Base-by-base conservation (phyloP, 1,140 invertebrate species). In the Drosophila azteca region DNA sequence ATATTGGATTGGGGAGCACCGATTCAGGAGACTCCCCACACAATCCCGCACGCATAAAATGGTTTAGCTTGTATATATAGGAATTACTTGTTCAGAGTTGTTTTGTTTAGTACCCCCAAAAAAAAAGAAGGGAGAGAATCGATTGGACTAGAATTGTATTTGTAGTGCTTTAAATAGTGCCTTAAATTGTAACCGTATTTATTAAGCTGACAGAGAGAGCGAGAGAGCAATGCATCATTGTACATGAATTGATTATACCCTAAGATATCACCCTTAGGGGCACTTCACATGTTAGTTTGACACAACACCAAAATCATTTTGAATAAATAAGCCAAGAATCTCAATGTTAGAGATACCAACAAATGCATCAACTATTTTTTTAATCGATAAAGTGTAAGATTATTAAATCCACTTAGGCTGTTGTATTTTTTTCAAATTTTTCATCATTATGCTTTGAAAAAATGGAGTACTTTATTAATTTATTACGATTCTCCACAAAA, bases 91-190 rank as follows among this genome's bases (percentile, higher is more conserved):
- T 67, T 74, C 46, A 48, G 24, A 49, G 35, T 74, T 66, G 61
- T 65, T 50, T 41, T 72, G 53, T 31, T 53, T 29, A 45, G 54
- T 45, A 57, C 5, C 31, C 0, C 31, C 9, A 9, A 35, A 35
- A 11, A 35, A 7, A 35, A 3, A 9, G 11, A 39, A 57, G 43
- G 17, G 9, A 45, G 15, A 45, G 26, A 63, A 44, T 44, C 44
- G 66, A 73, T 22, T 58, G 15, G 29, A 53, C 29, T 52, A 44
- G 72, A 39, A 63, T 53, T 73, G 52, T 63, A 59, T 73, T 64
- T 29, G 41, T 73, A 73, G 71, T 74, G 71, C 71, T 65, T 74
- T 74, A 43, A 43, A 31, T 68, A 69, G 66, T 68, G 66, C 66
- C 71, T 71, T 71, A 71, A 70, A 45, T 58, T 73, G 8, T 74